Percentiles rank a stretch among this genome's conserved stretches.
These are phyloP conservation scores for Gobionotothen gibberifrons DNA, from an alignment of 2,797 vertebrate genomes.

Conservation along the genomic window DNA sequence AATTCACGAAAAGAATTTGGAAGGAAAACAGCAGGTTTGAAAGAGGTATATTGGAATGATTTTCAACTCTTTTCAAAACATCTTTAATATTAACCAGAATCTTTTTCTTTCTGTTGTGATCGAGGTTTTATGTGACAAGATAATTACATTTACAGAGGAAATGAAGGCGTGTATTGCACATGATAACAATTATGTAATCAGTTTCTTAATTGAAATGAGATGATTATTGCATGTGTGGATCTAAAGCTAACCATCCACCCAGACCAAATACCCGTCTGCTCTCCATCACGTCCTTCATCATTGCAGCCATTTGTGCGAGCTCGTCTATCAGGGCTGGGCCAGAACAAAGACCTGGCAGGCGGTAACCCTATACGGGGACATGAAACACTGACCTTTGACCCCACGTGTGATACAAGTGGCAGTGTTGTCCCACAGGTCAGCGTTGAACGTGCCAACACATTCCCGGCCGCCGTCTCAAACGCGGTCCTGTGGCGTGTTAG, in stretches of 20 bases:
- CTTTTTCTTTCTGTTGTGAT: constrained; percentile 37
- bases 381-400: constrained; percentile 75
- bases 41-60: constrained; percentile 1
- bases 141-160: constrained; percentile 8
- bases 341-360: constrained; percentile 70
- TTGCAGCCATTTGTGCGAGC: constrained; percentile 50
- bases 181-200: constrained; percentile 36
- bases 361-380: constrained; percentile 76
- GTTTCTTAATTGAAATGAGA: constrained; percentile 21
- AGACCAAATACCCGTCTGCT: constrained; percentile 48
- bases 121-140: constrained; percentile 37
- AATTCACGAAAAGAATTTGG: constrained; percentile 10
- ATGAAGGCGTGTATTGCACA: constrained; percentile 18
- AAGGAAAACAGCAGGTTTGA: constrained; percentile 25
- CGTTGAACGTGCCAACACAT: constrained; percentile 55
- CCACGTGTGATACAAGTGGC: constrained; percentile 67
- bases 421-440: constrained; percentile 66
- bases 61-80: constrained; percentile 41
- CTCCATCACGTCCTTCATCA: constrained; percentile 65
- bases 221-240: constrained; percentile 26
- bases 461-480: constrained; percentile 37
- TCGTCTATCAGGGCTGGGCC: constrained; percentile 60
- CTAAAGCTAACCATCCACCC: constrained; percentile 35
- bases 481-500: constrained; percentile 48
- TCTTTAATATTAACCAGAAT: constrained; percentile 43